Evolutionary conservation across 2,113 vertebrate species (phyloP).

Genomic region (Columba janthina): DNA sequence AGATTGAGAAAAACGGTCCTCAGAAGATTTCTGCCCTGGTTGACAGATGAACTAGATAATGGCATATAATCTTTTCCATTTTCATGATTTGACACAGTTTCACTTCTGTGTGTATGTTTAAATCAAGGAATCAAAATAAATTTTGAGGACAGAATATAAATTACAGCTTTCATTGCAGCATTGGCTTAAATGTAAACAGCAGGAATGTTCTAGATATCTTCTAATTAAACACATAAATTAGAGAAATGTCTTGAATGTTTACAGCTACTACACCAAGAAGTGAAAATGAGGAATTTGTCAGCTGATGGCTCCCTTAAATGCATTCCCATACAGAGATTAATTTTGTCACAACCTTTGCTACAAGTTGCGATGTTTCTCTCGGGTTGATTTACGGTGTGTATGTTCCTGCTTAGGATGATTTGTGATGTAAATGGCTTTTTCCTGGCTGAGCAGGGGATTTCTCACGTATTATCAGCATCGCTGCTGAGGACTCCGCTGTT

Average conservation of each 20-base stretch:
- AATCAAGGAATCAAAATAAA: constrained; percentile 6
- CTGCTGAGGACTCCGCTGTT: not conserved
- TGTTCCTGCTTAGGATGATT: not conserved
- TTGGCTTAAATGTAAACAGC: constrained; percentile 43
- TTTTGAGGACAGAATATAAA: constrained; percentile 15
- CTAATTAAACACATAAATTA: constrained; percentile 41
- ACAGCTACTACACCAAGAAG: not conserved
- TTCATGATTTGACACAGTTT: constrained; percentile 53
- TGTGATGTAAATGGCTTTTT: not conserved
- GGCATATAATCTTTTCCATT: constrained; percentile 46
- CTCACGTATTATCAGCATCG: not conserved
- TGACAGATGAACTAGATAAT: constrained; percentile 52
- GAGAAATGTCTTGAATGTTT: constrained; percentile 6
- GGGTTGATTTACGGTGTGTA: constrained; percentile 1
- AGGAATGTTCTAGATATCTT: not conserved
- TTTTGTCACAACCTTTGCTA: constrained; percentile 27
- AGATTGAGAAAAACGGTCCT: constrained; percentile 23
- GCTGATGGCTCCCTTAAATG: not conserved
- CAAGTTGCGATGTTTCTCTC: not conserved
- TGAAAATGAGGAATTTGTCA: constrained; percentile 21
- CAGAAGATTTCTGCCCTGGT: constrained; percentile 1
- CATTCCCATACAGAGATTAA: not conserved
- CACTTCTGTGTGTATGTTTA: constrained; percentile 28
- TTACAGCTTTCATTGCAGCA: constrained; percentile 35
- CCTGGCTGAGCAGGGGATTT: not conserved